These are phyloP conservation scores for Onthophagus sagittarius DNA, from an alignment of 2,888 invertebrate species.

Conservation along the genomic window DNA sequence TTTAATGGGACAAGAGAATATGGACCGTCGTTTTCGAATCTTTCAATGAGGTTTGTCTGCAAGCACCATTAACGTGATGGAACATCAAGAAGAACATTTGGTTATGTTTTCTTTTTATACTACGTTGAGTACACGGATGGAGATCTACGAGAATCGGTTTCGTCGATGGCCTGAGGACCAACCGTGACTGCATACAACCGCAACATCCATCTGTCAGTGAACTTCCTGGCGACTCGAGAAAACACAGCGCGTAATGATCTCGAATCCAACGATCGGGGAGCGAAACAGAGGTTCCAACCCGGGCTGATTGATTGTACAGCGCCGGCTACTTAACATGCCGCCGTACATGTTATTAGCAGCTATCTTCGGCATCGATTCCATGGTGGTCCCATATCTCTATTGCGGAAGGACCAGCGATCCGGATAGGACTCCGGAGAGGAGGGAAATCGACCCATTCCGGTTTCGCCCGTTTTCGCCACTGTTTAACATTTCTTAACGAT, in stretches of 20 bases:
- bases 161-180: background rate
- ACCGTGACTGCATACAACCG: background rate
- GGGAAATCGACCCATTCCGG: background rate
- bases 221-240: constrained; percentile 30
- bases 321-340: constrained; percentile 44
- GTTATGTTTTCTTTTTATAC: background rate
- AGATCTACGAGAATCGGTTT: background rate
- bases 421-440: background rate
- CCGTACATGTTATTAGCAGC: constrained; percentile 45
- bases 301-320: constrained; percentile 42
- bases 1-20: no score
- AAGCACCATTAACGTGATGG: background rate
- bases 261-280: constrained; percentile 5
- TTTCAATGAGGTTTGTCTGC: background rate
- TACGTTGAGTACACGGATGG: background rate
- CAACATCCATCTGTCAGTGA: constrained; percentile 29
- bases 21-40: no score
- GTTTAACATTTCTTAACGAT: background rate
- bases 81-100: background rate
- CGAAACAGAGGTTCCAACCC: constrained; percentile 25
- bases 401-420: constrained; percentile 1
- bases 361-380: constrained; percentile 42
- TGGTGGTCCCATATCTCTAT: constrained; percentile 40
- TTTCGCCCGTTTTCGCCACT: background rate
- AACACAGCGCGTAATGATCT: constrained; percentile 30